Conservation (phyloP, 1,140 invertebrate species). For the Limonius californicus region DNA sequence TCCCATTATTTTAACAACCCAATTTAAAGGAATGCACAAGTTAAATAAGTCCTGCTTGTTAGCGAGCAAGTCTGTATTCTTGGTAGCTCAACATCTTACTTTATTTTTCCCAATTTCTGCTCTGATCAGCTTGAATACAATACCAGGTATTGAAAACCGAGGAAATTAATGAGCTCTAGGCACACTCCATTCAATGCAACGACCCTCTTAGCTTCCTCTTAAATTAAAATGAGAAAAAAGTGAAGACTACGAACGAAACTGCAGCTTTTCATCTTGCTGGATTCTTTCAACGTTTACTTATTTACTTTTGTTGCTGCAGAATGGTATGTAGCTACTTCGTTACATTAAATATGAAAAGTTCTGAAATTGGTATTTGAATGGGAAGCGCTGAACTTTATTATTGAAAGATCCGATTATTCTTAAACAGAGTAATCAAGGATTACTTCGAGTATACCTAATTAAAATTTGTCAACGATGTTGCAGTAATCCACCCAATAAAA, state of each 20-base stretch:
- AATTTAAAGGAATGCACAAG: background rate
- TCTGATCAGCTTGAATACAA: conserved; percentile 18
- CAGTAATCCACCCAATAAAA: background rate
- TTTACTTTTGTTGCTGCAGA: too few relatives aligned
- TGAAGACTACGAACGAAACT: conserved; percentile 1
- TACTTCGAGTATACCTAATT: too few relatives aligned
- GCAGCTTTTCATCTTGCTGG: background rate
- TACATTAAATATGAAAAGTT: too few relatives aligned
- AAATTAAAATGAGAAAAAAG: conserved; percentile 24
- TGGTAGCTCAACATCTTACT: background rate
- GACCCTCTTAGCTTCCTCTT: conserved; percentile 22
- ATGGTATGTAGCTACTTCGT: too few relatives aligned
- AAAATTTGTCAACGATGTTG: conserved; percentile 1
- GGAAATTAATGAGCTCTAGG: conserved; percentile 24
- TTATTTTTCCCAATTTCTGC: conserved; percentile 23
- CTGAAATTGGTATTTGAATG: too few relatives aligned
- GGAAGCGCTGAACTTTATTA: too few relatives aligned
- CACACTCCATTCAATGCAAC: conserved; percentile 17
- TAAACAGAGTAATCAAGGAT: too few relatives aligned
- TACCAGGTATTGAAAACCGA: conserved; percentile 26
- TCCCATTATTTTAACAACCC: background rate
- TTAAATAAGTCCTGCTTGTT: background rate
- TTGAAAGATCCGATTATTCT: too few relatives aligned
- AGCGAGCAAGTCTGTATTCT: background rate
- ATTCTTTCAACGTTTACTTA: background rate